phyloP scores from a whole-genome alignment of 1,140 invertebrate genomes.

The Reticulitermes speratus region DNA sequence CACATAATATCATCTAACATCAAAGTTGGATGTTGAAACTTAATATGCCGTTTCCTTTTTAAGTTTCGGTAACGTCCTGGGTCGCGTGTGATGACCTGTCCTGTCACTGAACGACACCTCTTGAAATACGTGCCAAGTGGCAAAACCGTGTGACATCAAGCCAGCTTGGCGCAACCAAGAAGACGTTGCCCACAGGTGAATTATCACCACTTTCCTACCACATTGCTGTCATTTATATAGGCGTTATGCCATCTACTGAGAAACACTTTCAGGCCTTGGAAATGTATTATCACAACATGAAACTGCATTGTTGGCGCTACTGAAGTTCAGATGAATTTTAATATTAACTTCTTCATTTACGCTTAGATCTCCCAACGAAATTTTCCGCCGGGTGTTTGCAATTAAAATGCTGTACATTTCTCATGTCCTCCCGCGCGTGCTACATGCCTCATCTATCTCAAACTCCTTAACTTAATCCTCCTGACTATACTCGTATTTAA shows the following conservation, averaged over 20 bases:
- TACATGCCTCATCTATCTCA: no score
- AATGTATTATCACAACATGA: background rate
- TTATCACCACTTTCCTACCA: background rate
- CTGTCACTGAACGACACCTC: background rate
- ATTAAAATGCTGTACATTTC: no score
- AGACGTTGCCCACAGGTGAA: background rate
- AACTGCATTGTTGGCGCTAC: no score
- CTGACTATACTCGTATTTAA: no score
- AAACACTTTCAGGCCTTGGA: background rate
- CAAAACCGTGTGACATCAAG: background rate
- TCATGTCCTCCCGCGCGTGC: no score
- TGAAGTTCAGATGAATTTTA: no score
- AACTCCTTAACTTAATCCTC: no score
- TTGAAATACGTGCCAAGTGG: conserved; percentile 4
- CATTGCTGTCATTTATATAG: background rate
- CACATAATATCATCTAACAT: background rate
- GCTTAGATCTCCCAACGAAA: no score
- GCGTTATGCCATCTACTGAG: background rate
- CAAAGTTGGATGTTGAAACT: background rate
- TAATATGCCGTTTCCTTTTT: background rate
- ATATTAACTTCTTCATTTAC: no score
- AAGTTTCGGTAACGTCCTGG: background rate
- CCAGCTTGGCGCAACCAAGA: background rate
- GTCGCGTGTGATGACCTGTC: background rate
- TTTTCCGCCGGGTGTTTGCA: no score